A percentile compares a stretch with the other conserved stretches of the same genome.
These are phyloP conservation scores for Stenotaenia linearis DNA, from an alignment of 2,888 invertebrate species.

Conservation along the genomic window DNA sequence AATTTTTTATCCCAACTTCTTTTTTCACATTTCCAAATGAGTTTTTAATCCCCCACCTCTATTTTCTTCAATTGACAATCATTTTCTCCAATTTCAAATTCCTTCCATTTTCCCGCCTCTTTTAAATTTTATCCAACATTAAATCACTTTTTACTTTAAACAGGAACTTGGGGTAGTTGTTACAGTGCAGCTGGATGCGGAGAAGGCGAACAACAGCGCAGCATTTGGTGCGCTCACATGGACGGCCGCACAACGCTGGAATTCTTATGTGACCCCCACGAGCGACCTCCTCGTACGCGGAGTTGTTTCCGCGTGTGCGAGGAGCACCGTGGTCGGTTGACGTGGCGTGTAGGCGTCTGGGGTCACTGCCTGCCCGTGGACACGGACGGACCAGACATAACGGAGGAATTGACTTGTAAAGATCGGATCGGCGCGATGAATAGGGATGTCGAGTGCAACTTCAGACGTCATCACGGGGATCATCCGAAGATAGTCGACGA, in stretches of 20 bases:
- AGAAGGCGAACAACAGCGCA: constrained; percentile 35
- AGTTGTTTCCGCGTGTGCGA: constrained; percentile 37
- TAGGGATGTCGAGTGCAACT: constrained; percentile 35
- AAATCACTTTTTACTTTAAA: no score
- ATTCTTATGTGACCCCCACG: constrained; percentile 35
- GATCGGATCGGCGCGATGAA: constrained; percentile 30
- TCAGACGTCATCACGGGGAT: constrained; percentile 32
- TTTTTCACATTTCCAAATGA: no score
- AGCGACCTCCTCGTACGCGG: constrained; percentile 29
- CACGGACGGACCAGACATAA: constrained; percentile 27
- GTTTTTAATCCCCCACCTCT: no score
- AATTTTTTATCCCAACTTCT: no score
- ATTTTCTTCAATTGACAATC: no score
- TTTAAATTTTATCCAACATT: no score
- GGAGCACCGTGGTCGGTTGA: constrained; percentile 34
- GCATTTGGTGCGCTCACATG: constrained; percentile 36
- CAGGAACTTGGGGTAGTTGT: constrained; percentile 36
- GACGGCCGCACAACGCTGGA: constrained; percentile 36
- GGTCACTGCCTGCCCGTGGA: constrained; percentile 34
- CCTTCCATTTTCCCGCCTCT: no score
- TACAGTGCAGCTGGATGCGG: constrained; percentile 35
- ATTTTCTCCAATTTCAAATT: no score
- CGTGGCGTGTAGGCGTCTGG: constrained; percentile 36
- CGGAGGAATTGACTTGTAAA: background rate
- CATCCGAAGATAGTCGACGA: constrained; percentile 35